Evolutionary conservation across 1,140 invertebrate genomes (phyloP).

Genomic region (Dendroctonus valens): DNA sequence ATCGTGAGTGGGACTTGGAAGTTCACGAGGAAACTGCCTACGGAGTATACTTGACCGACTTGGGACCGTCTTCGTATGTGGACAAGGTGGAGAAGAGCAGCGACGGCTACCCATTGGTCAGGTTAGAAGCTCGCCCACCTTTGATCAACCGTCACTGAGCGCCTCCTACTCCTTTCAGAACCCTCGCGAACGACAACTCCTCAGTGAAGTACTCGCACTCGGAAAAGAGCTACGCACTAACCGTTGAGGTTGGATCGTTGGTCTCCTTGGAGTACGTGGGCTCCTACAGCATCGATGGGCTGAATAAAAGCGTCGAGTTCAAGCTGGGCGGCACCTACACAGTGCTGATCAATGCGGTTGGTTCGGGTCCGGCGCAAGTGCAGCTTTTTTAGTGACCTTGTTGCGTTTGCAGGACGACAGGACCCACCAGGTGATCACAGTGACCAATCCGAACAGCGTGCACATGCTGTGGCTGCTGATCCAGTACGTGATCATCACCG

Average conservation of each 20-base stretch:
- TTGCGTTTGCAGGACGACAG: not conserved
- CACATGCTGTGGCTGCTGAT: conserved; percentile 83
- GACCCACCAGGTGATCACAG: conserved; percentile 25
- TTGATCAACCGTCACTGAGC: not conserved
- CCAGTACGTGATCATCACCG: conserved; percentile 83
- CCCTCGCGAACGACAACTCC: conserved; percentile 13
- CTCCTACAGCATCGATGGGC: conserved; percentile 2
- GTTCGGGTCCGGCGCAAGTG: not conserved
- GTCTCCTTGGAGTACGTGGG: conserved; percentile 10
- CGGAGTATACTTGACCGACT: conserved; percentile 24
- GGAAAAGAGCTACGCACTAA: not conserved
- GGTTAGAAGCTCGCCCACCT: conserved; percentile 40
- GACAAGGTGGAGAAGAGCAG: conserved; percentile 51
- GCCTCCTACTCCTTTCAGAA: conserved; percentile 17
- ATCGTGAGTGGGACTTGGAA: not conserved
- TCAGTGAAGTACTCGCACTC: conserved; percentile 1
- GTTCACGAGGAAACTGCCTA: conserved; percentile 23
- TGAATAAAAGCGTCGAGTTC: conserved; percentile 9
- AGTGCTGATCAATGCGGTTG: conserved; percentile 30
- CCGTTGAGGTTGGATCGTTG: conserved; percentile 11
- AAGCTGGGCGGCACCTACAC: conserved; percentile 39
- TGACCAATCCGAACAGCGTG: conserved; percentile 69
- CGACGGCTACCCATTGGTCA: conserved; percentile 50
- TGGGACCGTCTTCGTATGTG: not conserved
- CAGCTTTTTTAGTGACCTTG: not conserved